Conservation (phyloP, 2,888 invertebrate species). For the Meiosimyza platycephala region DNA sequence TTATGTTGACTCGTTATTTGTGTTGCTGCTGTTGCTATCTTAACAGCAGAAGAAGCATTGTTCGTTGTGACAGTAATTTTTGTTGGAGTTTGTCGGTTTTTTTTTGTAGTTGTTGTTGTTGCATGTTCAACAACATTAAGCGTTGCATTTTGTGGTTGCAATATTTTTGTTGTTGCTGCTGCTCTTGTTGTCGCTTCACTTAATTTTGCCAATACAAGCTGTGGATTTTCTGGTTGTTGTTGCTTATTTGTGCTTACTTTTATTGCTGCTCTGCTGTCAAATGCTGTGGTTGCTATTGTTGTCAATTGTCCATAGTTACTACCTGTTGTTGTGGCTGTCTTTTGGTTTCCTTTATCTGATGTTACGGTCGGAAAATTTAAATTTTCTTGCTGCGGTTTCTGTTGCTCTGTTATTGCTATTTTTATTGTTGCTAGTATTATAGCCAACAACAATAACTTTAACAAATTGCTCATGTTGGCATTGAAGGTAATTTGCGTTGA, state of each 20-base stretch:
- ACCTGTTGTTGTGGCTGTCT: background rate
- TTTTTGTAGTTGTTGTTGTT: background rate
- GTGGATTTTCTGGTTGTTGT: background rate
- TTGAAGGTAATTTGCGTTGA: background rate
- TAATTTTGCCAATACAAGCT: background rate
- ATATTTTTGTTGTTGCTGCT: background rate
- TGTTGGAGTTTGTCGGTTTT: background rate
- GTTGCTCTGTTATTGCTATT: slow-evolving; percentile 16
- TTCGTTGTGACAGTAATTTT: background rate
- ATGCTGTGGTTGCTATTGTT: background rate
- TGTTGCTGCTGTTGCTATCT: background rate
- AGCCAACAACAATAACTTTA: slow-evolving; percentile 28
- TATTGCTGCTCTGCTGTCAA: background rate
- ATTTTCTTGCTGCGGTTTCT: background rate
- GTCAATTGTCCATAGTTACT: background rate
- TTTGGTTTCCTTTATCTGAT: background rate
- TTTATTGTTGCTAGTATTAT: slow-evolving; percentile 10
- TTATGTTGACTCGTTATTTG: too few relatives aligned
- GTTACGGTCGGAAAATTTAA: slow-evolving; percentile 21
- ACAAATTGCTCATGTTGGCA: slow-evolving; percentile 34
- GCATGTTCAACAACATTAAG: background rate
- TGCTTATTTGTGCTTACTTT: too few relatives aligned
- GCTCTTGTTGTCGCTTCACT: too few relatives aligned
- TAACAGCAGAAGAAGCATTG: background rate
- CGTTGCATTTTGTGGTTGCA: background rate